Conservation (phyloP, 2,888 invertebrate genomes). For the Polia nebulosa region DNA sequence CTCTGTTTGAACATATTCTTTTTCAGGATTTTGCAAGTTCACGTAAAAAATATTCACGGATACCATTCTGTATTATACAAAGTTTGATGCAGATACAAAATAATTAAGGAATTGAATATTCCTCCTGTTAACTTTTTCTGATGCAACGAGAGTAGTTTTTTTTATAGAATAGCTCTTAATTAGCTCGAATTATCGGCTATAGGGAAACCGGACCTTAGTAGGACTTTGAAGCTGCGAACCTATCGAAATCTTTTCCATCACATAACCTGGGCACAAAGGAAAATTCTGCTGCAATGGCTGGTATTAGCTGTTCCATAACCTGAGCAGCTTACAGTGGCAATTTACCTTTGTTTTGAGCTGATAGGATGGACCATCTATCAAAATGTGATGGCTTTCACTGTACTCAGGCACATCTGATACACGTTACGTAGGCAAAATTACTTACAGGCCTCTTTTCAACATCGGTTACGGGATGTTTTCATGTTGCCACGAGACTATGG, state of each 20-base stretch:
- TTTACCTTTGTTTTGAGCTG: neutral
- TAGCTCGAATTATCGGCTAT: neutral
- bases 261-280: neutral
- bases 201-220: neutral
- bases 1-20: conserved; percentile 15
- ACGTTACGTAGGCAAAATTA: neutral
- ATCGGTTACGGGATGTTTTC: neutral
- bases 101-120: neutral
- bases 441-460: neutral
- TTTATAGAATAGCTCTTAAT: neutral
- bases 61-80: neutral
- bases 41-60: neutral
- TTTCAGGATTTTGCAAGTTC: neutral
- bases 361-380: neutral
- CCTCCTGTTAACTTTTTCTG: neutral
- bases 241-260: neutral
- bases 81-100: neutral
- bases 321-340: neutral
- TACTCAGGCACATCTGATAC: neutral
- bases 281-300: neutral
- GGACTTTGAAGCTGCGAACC: neutral
- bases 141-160: neutral
- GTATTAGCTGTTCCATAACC: neutral
- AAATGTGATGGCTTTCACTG: neutral
- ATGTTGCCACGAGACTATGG: neutral